Base-by-base conservation (phyloP, 2,888 invertebrate genomes). In the Drosophila vallismaia region DNA sequence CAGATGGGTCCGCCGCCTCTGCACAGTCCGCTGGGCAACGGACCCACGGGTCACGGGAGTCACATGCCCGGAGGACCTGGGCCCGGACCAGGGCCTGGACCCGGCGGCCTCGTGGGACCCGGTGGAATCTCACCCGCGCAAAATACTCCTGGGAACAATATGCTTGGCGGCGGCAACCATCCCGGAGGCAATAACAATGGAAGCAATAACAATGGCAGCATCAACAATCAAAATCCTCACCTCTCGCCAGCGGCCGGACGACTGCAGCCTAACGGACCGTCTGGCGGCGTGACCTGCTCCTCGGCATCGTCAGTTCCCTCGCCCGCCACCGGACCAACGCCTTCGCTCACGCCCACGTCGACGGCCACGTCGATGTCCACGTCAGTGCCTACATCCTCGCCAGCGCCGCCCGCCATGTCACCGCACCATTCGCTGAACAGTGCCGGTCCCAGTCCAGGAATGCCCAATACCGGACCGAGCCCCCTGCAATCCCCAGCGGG, bases 1-100 rank as follows among this genome's bases (percentile, higher is more conserved):
- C 95, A 94, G 57, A 95, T 95, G 95, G 95, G 94, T 55, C 95
- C 95, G 55, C 95, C 95, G 57, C 95, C 94, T 8, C 94, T 96
- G 94, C 95, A 95, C 81, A 95, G 94, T 92, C 95, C 95, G 48
- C 91, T 94, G 68, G 94, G 94, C 10, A 94, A 94, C 76, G 94
- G 94, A 56, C 94, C 94, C 0, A 93, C 94, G 74, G 91, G 89
- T 77, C 91, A 90, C 5, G 72, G 70, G 62, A 90, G 89, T 74
- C 93, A 94, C 92, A 93, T 90, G 81, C 82, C 86, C 6, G 90
- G 91, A 10, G 90, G 89, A 5, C 88, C 88, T 0, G 89, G 89
- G 1, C 90, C 89, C 0, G 89, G 90, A 0, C 88, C 91, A 14
- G 90, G 90, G 14, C 88, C 86, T 14, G 87, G 88, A 24, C 86